Base-by-base conservation (phyloP, 2,113 vertebrate species). In the Oryzias javanicus region DNA sequence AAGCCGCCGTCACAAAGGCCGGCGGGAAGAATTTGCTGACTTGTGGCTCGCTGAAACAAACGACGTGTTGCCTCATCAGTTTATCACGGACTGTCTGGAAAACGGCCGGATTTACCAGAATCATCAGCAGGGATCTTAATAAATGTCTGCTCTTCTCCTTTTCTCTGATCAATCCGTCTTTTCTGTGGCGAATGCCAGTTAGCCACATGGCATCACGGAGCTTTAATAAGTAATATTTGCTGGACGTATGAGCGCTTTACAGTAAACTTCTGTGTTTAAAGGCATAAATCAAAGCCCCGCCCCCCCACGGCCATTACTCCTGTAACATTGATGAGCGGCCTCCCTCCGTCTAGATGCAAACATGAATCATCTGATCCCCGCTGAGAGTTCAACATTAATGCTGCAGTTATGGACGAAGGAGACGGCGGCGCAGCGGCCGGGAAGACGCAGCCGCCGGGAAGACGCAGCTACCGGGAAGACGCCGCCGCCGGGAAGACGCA, bases 11-110 rank as follows among this genome's bases (percentile, higher is more conserved):
- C 72, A 68, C 56, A 79, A 64, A 79, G 67, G 65, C 77, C 60
- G 45, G 67, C 52, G 77, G 75, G 29, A 55, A 72, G 55, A 76
- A 72, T 83, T 60, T 76, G 82, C 76, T 74, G 80, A 85, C 73
- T 83, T 76, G 66, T 78, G 69, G 72, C 60, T 44, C 59, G 55
- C 55, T 7, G 56, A 79, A 70, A 85, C 49, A 71, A 78, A 84
- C 20, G 51, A 79, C 49, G 69, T 70, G 78, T 61, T 71, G 53
- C 42, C 72, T 71, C 65, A 62, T 83, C 80, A 45, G 67, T 82
- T 82, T 70, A 79, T 82, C 77, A 79, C 64, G 41, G 75, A 47
- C 65, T 68, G 46, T 20, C 62, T 62, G 72, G 47, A 48, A 60
- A 65, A 77, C 46, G 52, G 42, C 35, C 10, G 41, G 22, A 64